phyloP scores from a whole-genome alignment of 2,888 invertebrate genomes.

The Ophion slaviceki region DNA sequence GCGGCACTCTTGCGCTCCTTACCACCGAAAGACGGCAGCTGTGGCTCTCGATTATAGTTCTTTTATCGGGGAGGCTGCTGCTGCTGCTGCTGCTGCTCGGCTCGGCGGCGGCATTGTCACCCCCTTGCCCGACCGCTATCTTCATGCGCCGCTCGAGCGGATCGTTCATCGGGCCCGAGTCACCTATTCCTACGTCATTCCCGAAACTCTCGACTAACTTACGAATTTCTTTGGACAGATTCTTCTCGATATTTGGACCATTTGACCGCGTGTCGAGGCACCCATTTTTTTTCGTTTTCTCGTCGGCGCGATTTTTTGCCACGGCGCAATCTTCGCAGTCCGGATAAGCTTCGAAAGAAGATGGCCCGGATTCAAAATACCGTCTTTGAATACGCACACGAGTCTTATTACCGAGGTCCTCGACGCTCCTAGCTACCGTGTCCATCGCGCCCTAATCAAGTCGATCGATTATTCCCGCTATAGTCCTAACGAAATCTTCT shows the following conservation, averaged over 20 bases:
- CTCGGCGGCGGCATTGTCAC: conserved; percentile 4
- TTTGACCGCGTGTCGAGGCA: conserved; percentile 8
- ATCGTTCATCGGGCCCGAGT: conserved; percentile 55
- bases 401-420: conserved; percentile 34
- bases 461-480: conserved; percentile 72
- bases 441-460: conserved; percentile 73
- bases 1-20: neutral
- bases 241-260: conserved; percentile 10
- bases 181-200: conserved; percentile 74
- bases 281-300: conserved; percentile 34
- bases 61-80: neutral
- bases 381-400: neutral
- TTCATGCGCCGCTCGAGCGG: conserved; percentile 71
- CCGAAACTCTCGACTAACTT: conserved; percentile 70
- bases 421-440: conserved; percentile 54
- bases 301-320: conserved; percentile 18
- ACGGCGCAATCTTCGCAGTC: conserved; percentile 12
- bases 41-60: neutral
- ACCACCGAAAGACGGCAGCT: neutral
- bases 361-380: neutral
- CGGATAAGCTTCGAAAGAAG: neutral
- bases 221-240: conserved; percentile 62
- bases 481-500: conserved; percentile 71
- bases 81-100: too few species aligned
- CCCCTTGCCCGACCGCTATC: conserved; percentile 64